Evolutionary conservation across 2,888 invertebrate genomes (phyloP), one percentile per base, ranked within the genome.

Genomic region (Oligia strigilis): DNA sequence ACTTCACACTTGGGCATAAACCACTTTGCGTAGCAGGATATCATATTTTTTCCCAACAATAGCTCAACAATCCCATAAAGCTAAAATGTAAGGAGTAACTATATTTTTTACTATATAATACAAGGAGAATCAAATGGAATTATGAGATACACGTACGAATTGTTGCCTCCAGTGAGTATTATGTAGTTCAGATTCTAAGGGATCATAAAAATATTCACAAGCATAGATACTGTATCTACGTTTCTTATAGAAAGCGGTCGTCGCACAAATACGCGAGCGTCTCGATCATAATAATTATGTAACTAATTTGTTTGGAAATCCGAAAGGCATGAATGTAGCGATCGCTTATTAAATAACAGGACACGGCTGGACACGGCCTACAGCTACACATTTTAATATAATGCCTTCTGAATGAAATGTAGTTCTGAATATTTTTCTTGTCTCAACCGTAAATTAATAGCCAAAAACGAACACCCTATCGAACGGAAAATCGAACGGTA

Each of bases 1-100:
- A 81, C 66, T 73, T 64, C 52, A 67, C 73, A 81, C 81, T 69
- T 62, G 2, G 36, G n/a, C 29, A 85, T 81, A 85, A 85, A 81
- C 76, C 81, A 73, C 85, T 83, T 71, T 85, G 36, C 49, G 46
- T 67, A 71, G 64, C 81, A 71, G 76, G 62, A 36, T 65, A 67
- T 64, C 65, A 70, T 74, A 62, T 80, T 71, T 81, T 64, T 70
- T 60, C 11, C 29, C 49, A 71, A 49, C 66, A 55, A 73, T 23
- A 73, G 29, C 29, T 29, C 29, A 29, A 29, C 29, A 29, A 29
- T 29, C 29, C 1, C 29, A 46, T 79, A 66, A 74, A 85, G 60
- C 17, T 29, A 66, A n/a, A 69, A 80, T 66, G 60, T 11, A n/a
- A 75, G 71, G 29, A 65, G 52, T 75, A 29, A 1, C 29, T 29